Percentiles rank a stretch among this genome's conserved stretches.
Conservation (phyloP, 2,113 vertebrate species). For the Isichthys henryi region DNA sequence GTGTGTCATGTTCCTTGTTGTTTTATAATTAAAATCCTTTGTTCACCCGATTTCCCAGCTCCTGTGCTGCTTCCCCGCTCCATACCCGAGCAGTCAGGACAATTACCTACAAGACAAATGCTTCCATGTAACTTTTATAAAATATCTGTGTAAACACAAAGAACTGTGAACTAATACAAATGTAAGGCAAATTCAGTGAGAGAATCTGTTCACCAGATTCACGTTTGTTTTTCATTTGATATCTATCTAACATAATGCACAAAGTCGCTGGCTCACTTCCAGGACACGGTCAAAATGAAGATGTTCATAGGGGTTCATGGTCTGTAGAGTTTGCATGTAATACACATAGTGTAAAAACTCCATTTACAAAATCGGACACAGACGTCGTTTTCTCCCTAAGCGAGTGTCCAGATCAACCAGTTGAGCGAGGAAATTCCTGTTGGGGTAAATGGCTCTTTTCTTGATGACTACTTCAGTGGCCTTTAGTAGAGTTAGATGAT, state of each 20-base stretch:
- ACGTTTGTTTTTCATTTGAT: not conserved
- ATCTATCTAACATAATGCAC: not conserved
- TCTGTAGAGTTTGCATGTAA: not conserved
- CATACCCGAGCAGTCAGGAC: no score
- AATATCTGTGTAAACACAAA: not conserved
- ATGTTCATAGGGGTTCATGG: not conserved
- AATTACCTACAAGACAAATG: not conserved
- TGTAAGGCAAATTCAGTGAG: not conserved
- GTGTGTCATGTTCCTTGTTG: no score
- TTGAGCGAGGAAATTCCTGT: conserved; percentile 78
- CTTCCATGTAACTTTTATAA: not conserved
- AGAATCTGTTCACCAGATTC: not conserved
- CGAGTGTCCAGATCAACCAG: conserved; percentile 65
- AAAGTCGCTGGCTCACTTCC: not conserved
- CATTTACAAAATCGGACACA: conserved; percentile 61
- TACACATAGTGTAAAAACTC: not conserved
- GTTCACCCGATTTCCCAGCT: no score
- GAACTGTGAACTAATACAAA: not conserved
- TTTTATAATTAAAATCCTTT: no score
- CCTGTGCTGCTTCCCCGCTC: no score
- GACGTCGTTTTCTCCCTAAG: conserved; percentile 49
- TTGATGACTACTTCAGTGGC: conserved; percentile 55
- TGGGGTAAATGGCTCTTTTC: conserved; percentile 64
- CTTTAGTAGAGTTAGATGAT: conserved; percentile 56
- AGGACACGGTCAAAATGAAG: not conserved